Conservation (phyloP, 1,140 invertebrate genomes). For the Anthonomus grandis region DNA sequence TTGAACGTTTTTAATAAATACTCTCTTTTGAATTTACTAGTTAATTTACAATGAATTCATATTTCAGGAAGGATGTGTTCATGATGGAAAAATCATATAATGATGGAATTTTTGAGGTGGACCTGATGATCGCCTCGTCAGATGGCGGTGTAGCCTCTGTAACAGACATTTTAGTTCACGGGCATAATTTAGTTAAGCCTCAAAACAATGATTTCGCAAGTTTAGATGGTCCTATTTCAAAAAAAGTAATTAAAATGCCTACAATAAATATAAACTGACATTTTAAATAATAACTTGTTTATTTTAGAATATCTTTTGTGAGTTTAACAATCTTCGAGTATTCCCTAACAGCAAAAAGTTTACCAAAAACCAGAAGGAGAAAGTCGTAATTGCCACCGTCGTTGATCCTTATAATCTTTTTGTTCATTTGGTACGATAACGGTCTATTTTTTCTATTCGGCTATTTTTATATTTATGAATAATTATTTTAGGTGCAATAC, state of each 20-base stretch:
- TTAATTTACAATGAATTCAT: no score
- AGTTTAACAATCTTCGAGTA: neutral
- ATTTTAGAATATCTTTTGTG: neutral
- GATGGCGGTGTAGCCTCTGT: conserved; percentile 29
- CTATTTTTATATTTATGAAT: conserved; percentile 1
- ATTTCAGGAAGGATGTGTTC: conserved; percentile 31
- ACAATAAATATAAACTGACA: no score
- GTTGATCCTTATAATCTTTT: conserved; percentile 32
- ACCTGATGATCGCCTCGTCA: conserved; percentile 31
- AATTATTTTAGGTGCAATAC: conserved; percentile 17
- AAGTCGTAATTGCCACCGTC: conserved; percentile 25
- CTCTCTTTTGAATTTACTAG: conserved; percentile 1
- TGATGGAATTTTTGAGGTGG: conserved; percentile 25
- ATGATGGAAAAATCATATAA: conserved; percentile 21
- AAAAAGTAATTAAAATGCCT: no score
- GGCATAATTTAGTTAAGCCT: neutral
- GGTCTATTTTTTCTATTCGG: neutral
- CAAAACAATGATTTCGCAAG: conserved; percentile 1
- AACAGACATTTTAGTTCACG: conserved; percentile 27
- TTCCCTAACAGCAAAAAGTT: conserved; percentile 27
- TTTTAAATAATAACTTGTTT: no score
- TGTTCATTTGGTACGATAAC: conserved; percentile 28
- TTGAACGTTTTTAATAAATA: neutral
- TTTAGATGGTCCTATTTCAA: neutral
- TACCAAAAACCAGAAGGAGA: conserved; percentile 24